These are phyloP conservation scores for Phania funesta DNA, from an alignment of 2,888 invertebrate genomes.

Conservation along the genomic window DNA sequence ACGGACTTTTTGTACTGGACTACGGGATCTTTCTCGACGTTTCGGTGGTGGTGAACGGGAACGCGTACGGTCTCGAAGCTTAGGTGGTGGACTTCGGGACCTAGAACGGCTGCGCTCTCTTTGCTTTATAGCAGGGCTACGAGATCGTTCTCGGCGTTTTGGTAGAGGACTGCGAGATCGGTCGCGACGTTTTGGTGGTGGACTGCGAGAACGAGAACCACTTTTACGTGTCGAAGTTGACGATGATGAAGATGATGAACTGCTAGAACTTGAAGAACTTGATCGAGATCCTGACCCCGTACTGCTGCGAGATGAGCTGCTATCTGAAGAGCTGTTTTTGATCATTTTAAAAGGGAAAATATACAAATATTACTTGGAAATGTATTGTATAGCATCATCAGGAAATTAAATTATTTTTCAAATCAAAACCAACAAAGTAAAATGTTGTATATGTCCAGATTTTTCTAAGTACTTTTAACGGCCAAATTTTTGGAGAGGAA, in stretches of 20 bases:
- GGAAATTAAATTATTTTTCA: too few relatives aligned
- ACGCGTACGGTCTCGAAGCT: conserved; percentile 71
- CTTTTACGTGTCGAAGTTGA: conserved; percentile 81
- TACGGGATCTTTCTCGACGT: conserved; percentile 77
- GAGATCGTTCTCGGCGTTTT: conserved; percentile 70
- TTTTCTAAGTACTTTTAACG: too few relatives aligned
- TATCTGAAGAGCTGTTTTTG: conserved; percentile 86
- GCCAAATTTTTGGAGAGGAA: too few relatives aligned
- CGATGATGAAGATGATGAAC: conserved; percentile 84
- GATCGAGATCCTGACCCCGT: conserved; percentile 88
- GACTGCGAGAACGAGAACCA: conserved; percentile 65
- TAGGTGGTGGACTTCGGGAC: conserved; percentile 76
- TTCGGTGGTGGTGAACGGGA: conserved; percentile 70
- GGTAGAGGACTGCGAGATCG: conserved; percentile 72
- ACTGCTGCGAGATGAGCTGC: conserved; percentile 88
- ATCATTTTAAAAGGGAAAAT: not conserved
- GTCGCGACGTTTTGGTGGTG: conserved; percentile 67
- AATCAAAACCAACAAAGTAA: too few relatives aligned
- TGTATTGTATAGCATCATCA: too few relatives aligned
- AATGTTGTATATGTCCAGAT: too few relatives aligned
- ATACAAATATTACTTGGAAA: too few relatives aligned
- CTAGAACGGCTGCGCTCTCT: conserved; percentile 68
- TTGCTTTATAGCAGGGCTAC: conserved; percentile 48
- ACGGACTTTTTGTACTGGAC: conserved; percentile 80
- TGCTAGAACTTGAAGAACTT: conserved; percentile 85